phyloP scores from a whole-genome alignment of 2,888 invertebrate species.

The Drepana falcataria region DNA sequence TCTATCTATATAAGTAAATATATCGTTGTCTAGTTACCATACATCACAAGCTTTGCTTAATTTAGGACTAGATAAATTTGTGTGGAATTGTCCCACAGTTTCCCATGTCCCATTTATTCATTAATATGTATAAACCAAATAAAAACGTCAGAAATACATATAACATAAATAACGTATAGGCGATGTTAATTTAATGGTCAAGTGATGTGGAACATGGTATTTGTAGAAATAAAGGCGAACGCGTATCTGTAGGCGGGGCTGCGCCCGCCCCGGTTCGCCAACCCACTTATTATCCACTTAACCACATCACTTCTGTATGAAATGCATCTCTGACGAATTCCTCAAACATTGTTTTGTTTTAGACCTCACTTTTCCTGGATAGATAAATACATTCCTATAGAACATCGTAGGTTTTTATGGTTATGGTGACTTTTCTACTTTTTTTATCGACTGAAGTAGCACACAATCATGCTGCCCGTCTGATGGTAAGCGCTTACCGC shows the following conservation, averaged over 20 bases:
- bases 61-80: too few species aligned
- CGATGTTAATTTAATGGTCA: constrained; percentile 2
- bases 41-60: too few species aligned
- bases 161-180: neutral
- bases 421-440: too few species aligned
- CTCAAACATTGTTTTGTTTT: neutral
- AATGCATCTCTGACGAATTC: constrained; percentile 20
- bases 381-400: neutral
- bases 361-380: neutral
- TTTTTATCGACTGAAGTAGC: too few species aligned
- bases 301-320: constrained; percentile 69
- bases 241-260: constrained; percentile 53
- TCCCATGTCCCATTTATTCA: too few species aligned
- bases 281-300: constrained; percentile 74
- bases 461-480: too few species aligned
- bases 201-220: constrained; percentile 3
- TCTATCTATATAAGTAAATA: too few species aligned
- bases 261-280: constrained; percentile 54
- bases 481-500: too few species aligned
- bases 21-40: too few species aligned
- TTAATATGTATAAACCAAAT: too few species aligned
- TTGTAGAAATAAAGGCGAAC: constrained; percentile 44
- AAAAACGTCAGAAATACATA: neutral
- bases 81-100: too few species aligned
- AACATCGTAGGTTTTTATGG: too few species aligned